Conservation (phyloP, 2,888 invertebrate species). For the Eupithecia pulchellata region DNA sequence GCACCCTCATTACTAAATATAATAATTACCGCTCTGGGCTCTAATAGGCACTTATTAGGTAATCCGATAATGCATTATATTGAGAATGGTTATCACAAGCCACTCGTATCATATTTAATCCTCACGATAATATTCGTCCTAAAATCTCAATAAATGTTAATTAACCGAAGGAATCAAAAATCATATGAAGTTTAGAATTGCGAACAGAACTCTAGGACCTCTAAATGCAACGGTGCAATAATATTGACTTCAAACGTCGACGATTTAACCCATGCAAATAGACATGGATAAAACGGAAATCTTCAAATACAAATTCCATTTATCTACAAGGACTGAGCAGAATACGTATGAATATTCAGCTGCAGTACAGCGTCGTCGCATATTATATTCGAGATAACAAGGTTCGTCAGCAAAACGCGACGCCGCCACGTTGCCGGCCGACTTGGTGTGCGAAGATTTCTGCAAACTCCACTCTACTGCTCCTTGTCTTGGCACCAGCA, state of each 20-base stretch:
- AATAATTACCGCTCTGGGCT: slow-evolving; percentile 1
- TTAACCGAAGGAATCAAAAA: not conserved
- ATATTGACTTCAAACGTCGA: slow-evolving; percentile 38
- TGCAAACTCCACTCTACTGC: slow-evolving; percentile 61
- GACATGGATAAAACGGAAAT: slow-evolving; percentile 35
- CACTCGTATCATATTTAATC: not conserved
- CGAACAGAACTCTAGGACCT: not conserved
- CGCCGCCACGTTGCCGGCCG: slow-evolving; percentile 31
- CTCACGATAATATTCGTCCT: not conserved
- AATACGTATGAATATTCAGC: slow-evolving; percentile 81
- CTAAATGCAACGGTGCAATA: slow-evolving; percentile 26
- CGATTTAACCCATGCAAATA: slow-evolving; percentile 37
- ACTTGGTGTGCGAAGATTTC: slow-evolving; percentile 58
- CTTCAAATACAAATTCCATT: slow-evolving; percentile 50
- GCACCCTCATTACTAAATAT: not conserved
- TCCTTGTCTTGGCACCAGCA: slow-evolving; percentile 64
- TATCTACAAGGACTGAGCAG: slow-evolving; percentile 45
- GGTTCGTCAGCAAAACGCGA: slow-evolving; percentile 78
- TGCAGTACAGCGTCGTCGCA: slow-evolving; percentile 63
- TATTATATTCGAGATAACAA: slow-evolving; percentile 78
- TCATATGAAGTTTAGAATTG: not conserved
- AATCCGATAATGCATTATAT: not conserved
- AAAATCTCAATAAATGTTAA: not conserved
- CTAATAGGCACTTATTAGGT: not conserved
- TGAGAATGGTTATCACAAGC: not conserved